Base-by-base conservation (phyloP, 2,888 invertebrate species). In the Drosophila greeni region DNA sequence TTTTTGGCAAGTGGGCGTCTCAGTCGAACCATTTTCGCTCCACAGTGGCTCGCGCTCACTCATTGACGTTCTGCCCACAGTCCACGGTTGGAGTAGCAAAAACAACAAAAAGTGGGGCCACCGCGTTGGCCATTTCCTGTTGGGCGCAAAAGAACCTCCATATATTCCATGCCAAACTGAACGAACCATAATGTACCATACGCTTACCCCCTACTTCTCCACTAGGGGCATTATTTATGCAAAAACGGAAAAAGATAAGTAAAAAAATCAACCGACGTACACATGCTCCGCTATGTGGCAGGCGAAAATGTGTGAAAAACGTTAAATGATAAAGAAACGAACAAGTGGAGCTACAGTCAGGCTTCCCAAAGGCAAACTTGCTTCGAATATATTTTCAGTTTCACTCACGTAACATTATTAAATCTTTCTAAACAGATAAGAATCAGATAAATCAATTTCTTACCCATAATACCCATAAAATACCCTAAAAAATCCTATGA, bases 281-380 rank as follows among this genome's bases (percentile, higher is more conserved):
- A 47, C 53, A 42, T 52, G 36, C 57, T 47, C 20, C 66, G 51
- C 64, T 62, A 64, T 55, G 64, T 70, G 64, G 56, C 53, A 36
- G 52, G 57, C 37, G 67, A 43, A 66, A 68, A 72, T 70, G 76
- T 82, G 79, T 75, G 75, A 78, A 75, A 74, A 76, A 80, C 69
- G 73, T 70, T 71, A 59, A 76, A 66, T 72, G 76, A 78, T 76
- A 82, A 77, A 75, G 66, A 62, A 62, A 36, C 40, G 42, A 61
- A 66, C 72, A 59, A 71, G 66, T 51, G 61, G 24, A 73, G 62
- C 43, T 60, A 68, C 59, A 69, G 53, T 45, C 29, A 36, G 39
- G 39, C 54, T 49, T 47, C 42, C 45, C 58, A 58, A 79, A 20
- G 20, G 6, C 1, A 2, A 18, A 18, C 7, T n/a, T n/a, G n/a